Evolutionary conservation across 2,888 invertebrate species (phyloP).

Genomic region (Torymus texanus): DNA sequence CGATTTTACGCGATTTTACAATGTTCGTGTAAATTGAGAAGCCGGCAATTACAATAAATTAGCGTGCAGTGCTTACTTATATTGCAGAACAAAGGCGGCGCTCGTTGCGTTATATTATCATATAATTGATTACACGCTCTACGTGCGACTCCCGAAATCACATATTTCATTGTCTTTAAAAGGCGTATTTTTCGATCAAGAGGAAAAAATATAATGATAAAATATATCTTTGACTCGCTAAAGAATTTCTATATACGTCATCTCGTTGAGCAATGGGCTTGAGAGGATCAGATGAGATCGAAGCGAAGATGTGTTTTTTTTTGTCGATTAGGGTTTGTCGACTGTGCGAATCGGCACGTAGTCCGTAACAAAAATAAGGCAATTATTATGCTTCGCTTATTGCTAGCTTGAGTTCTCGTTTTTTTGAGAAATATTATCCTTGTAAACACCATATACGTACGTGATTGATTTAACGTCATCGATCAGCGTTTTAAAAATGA

Average conservation of each 20-base stretch:
- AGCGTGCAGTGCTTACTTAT: not conserved
- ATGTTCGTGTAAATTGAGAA: conserved; percentile 9
- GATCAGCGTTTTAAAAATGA: too few relatives aligned
- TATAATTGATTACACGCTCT: not conserved
- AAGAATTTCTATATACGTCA: not conserved
- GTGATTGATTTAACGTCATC: too few relatives aligned
- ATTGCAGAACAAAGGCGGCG: not conserved
- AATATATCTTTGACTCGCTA: not conserved
- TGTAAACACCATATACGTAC: too few relatives aligned
- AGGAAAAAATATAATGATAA: not conserved
- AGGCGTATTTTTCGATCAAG: not conserved
- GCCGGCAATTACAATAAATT: conserved; percentile 7
- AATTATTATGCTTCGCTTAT: too few relatives aligned
- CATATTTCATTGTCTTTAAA: not conserved
- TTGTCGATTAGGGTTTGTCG: too few relatives aligned
- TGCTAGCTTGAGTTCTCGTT: too few relatives aligned
- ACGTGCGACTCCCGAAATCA: not conserved
- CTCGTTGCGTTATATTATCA: not conserved
- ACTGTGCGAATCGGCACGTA: too few relatives aligned
- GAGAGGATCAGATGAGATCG: too few relatives aligned
- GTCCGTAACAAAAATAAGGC: too few relatives aligned
- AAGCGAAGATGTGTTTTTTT: too few relatives aligned
- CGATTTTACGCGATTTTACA: not conserved
- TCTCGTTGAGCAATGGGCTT: too few relatives aligned
- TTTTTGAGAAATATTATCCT: too few relatives aligned